A percentile compares a stretch with the other conserved stretches of the same genome.
These are phyloP conservation scores for Drosophila sucinea DNA, from an alignment of 1,140 invertebrate species.

Conservation along the genomic window DNA sequence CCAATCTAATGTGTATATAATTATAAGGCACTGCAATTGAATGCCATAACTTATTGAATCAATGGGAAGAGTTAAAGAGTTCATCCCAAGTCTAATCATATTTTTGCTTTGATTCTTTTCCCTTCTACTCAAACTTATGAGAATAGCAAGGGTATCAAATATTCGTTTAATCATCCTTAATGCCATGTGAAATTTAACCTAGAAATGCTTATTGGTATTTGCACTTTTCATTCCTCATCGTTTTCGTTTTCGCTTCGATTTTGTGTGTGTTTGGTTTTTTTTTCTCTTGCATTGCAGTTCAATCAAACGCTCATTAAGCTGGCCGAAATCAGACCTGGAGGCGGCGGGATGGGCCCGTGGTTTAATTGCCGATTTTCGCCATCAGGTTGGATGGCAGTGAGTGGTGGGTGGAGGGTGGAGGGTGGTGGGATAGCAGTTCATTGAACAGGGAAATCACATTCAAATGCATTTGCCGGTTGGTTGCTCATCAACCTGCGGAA, in stretches of 20 bases:
- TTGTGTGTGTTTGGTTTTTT: background rate
- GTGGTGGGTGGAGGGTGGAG: background rate
- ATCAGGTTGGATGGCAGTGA: background rate
- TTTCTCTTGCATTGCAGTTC: background rate
- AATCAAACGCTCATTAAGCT: slow-evolving; percentile 5
- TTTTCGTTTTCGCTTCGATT: too few relatives aligned
- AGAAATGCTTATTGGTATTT: slow-evolving; percentile 1
- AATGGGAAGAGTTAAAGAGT: too few relatives aligned
- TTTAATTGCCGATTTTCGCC: slow-evolving; percentile 12
- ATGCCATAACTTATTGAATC: too few relatives aligned
- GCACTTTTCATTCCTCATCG: background rate
- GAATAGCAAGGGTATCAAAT: background rate
- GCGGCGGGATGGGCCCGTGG: background rate
- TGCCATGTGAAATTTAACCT: background rate
- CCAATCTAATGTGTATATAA: too few relatives aligned
- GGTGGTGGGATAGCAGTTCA: slow-evolving; percentile 12
- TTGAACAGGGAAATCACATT: slow-evolving; percentile 21
- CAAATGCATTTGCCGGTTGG: slow-evolving; percentile 22
- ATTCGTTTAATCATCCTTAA: background rate
- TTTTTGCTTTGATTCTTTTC: too few relatives aligned
- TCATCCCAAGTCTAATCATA: too few relatives aligned
- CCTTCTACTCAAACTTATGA: too few relatives aligned
- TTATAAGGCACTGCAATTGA: too few relatives aligned
- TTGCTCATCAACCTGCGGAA: background rate
- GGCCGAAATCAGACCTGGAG: slow-evolving; percentile 6